Base-by-base conservation (phyloP, 2,797 vertebrate species). In the Semaprochilodus insignis region DNA sequence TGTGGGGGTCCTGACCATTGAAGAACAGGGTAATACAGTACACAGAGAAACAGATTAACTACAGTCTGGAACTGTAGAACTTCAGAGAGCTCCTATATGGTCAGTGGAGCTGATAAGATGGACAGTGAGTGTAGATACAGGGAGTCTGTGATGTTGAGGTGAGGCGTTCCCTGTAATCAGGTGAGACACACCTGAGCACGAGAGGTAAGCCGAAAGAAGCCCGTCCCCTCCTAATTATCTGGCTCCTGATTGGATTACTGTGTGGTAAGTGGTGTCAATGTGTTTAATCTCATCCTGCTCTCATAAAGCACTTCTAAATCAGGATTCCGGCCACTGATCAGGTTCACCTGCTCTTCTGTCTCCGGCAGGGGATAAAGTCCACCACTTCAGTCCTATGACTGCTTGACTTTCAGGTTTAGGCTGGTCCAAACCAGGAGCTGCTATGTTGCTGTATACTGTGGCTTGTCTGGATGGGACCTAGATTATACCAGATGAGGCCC, bases 351-450 rank as follows among this genome's bases (percentile, higher is more conserved):
- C 25, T 15, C 27, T 16, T 31, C 63, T 66, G 63, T 66, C 13
- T 65, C 15, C 11, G 27, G 27, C 11, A 66, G 31, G 6, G 17
- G 16, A 25, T 5, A 21, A 67, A 27, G 23, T 16, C 31, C 6
- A 21, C 6, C 6, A 0, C 21, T 10, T 25, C 23, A 14, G 34
- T 0, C 19, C 21, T 40, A 15, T 44, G 16, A 10, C 7, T 44
- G 7, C 27, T 67, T 7, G 2, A 5, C 2, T 25, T 25, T 48
- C 21, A n/a, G 8, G 7, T n/a, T 6, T 34, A 3, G 44, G 44
- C 27, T 83, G 86, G 86, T 87, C 81, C 3, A 27, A 69, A 79
- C 62, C 74, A 80, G 69, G 44, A 73, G 75, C 71, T 80, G 25
- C 67, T 57, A 81, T 77, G 19, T 85, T 54, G 27, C 3, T 80